Conservation (phyloP, 2,888 invertebrate genomes). For the Bedellia somnulentella region DNA sequence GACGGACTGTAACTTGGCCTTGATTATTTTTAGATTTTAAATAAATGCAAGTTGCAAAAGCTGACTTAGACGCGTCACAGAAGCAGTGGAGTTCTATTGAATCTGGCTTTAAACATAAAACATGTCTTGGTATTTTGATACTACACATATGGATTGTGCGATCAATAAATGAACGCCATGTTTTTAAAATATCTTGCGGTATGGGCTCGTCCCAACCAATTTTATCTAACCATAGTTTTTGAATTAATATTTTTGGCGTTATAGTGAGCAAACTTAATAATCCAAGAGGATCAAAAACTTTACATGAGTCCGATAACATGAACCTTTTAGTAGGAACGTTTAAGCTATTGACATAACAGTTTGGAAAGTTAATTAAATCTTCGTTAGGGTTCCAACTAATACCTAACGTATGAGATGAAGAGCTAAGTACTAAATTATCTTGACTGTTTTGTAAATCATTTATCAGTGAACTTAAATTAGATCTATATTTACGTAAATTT, state of each 20-base stretch:
- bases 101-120: background rate
- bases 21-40: background rate
- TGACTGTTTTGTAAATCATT: background rate
- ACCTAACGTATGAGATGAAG: background rate
- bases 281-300: no score
- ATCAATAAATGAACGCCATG: background rate
- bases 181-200: background rate
- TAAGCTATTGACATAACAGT: background rate
- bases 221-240: background rate
- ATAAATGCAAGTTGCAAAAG: background rate
- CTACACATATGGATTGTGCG: background rate
- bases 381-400: background rate
- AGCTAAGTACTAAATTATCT: background rate
- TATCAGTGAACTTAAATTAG: background rate
- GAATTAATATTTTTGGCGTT: conserved; percentile 2
- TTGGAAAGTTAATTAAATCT: conserved; percentile 1
- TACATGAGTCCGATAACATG: conserved; percentile 1
- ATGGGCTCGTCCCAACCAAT: background rate
- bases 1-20: background rate
- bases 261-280: background rate
- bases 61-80: background rate
- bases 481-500: conserved; percentile 1
- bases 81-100: background rate
- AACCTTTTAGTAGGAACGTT: conserved; percentile 1
- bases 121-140: background rate